These are phyloP conservation scores for Oreochromis tanganicae DNA, from an alignment of 2,113 vertebrate species.

Conservation along the genomic window DNA sequence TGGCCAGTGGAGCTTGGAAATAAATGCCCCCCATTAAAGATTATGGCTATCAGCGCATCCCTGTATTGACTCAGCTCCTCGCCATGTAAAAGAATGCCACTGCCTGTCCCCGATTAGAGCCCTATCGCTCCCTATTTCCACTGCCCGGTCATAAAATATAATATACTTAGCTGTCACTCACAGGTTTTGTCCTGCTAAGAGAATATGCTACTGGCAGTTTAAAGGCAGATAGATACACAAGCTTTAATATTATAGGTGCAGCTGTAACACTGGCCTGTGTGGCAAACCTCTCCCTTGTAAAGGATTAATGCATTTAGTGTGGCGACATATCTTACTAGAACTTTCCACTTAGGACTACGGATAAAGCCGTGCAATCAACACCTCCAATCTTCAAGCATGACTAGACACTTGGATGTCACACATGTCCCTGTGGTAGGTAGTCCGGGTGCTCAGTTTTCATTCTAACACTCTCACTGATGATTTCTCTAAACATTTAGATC, in stretches of 20 bases:
- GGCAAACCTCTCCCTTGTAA: background rate
- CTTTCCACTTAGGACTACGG: background rate
- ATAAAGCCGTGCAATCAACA: background rate
- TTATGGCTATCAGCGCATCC: constrained; percentile 47
- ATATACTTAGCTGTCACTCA: constrained; percentile 52
- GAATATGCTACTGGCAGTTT: constrained; percentile 31
- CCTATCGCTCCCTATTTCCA: constrained; percentile 38
- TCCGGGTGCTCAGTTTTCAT: background rate
- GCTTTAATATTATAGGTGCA: constrained; percentile 20
- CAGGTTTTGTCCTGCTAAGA: constrained; percentile 15
- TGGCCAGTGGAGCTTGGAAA: constrained; percentile 38
- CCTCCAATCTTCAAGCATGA: background rate
- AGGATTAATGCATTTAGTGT: background rate
- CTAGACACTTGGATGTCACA: background rate
- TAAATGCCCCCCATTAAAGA: constrained; percentile 49
- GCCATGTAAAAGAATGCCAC: constrained; percentile 37
- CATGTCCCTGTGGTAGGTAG: too few relatives aligned
- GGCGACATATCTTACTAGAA: background rate
- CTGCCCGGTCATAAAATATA: constrained; percentile 49
- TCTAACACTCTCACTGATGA: background rate
- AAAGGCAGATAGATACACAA: constrained; percentile 29
- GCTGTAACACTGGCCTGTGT: background rate
- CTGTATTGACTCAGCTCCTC: constrained; percentile 6
- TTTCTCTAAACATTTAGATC: background rate
- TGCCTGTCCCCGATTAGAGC: constrained; percentile 43